These are phyloP conservation scores for Gyps fulvus DNA, from an alignment of 2,113 vertebrate genomes.

Conservation along the genomic window DNA sequence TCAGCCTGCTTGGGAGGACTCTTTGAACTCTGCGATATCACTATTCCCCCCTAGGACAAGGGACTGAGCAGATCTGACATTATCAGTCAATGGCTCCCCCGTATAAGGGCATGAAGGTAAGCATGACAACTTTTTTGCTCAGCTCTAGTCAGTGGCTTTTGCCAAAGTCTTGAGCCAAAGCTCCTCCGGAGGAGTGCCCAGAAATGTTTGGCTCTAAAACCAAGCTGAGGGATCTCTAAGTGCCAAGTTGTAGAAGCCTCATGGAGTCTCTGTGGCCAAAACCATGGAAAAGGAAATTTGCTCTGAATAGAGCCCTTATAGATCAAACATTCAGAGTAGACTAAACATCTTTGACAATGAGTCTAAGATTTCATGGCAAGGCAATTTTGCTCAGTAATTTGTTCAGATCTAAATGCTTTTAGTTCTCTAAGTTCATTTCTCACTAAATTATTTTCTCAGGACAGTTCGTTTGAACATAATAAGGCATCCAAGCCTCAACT, in stretches of 20 bases:
- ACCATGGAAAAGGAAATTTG: conserved; percentile 64
- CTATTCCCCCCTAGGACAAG: background rate
- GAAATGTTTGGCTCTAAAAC: conserved; percentile 15
- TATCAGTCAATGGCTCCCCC: background rate
- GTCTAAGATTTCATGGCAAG: conserved; percentile 72
- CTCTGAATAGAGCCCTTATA: conserved; percentile 58
- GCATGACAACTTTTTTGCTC: background rate
- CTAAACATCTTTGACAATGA: conserved; percentile 75
- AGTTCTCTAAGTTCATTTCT: conserved; percentile 72
- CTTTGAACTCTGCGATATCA: background rate
- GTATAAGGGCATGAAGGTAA: background rate
- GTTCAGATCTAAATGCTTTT: conserved; percentile 67
- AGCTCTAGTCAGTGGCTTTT: conserved; percentile 18
- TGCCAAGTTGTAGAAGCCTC: conserved; percentile 18
- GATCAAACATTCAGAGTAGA: conserved; percentile 68
- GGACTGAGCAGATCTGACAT: background rate
- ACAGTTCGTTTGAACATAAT: conserved; percentile 67
- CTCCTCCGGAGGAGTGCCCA: conserved; percentile 33
- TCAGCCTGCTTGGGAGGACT: background rate
- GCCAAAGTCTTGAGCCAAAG: conserved; percentile 55
- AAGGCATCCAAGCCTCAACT: background rate
- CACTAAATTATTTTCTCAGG: conserved; percentile 75
- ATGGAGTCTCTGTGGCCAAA: conserved; percentile 14
- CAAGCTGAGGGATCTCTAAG: background rate
- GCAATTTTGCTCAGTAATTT: conserved; percentile 76